These are phyloP conservation scores for Drosophila teissieri DNA, from an alignment of 1,140 invertebrate genomes.

Conservation along the genomic window DNA sequence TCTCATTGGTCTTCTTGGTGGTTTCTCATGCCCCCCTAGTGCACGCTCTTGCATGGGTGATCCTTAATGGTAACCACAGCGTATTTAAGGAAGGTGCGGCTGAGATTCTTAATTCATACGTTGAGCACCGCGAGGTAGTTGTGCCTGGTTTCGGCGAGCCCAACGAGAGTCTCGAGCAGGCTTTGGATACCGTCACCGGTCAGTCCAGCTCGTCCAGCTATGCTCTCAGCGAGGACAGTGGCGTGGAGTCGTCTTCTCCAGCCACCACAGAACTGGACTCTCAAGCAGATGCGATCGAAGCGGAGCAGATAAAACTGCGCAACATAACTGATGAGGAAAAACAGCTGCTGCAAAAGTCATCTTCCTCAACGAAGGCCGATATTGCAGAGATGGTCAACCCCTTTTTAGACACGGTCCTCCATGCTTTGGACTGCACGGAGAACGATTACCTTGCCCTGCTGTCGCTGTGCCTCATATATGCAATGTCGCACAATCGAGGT, in stretches of 20 bases:
- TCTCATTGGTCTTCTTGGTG: constrained; percentile 98
- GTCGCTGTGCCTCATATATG: constrained; percentile 95
- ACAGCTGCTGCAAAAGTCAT: constrained; percentile 86
- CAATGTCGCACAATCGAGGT: constrained; percentile 97
- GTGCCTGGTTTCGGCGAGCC: constrained; percentile 85
- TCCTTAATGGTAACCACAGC: constrained; percentile 91
- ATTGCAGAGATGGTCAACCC: constrained; percentile 85
- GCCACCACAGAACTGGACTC: constrained; percentile 37
- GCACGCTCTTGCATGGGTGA: constrained; percentile 94
- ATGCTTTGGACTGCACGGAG: constrained; percentile 92
- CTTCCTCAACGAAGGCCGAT: constrained; percentile 37
- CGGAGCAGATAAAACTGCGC: constrained; percentile 56
- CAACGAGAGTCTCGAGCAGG: constrained; percentile 88
- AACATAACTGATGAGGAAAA: constrained; percentile 98
- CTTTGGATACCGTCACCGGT: constrained; percentile 85
- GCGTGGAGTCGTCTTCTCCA: constrained; percentile 46
- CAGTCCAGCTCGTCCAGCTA: constrained; percentile 51
- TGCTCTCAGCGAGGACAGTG: constrained; percentile 58
- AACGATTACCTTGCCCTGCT: constrained; percentile 98
- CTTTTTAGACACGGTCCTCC: constrained; percentile 95
- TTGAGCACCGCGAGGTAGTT: constrained; percentile 85
- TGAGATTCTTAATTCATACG: constrained; percentile 91
- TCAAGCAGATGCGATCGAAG: constrained; percentile 15
- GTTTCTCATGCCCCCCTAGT: constrained; percentile 95
- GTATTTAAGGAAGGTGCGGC: constrained; percentile 90